Conservation (phyloP, 2,888 invertebrate species). For the Agonopterix subpropinquella region DNA sequence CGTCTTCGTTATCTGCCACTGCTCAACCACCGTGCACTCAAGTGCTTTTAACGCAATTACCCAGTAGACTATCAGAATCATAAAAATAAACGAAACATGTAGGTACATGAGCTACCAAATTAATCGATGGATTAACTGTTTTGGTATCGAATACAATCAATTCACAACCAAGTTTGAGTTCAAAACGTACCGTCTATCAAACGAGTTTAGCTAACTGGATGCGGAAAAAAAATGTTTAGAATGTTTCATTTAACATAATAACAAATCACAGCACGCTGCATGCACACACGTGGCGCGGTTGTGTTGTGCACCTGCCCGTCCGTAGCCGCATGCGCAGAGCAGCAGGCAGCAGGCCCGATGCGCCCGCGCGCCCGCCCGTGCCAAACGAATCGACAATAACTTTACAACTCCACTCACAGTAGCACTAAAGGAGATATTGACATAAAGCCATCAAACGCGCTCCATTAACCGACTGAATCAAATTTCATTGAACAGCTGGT, state of each 20-base stretch:
- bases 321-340: constrained; percentile 15
- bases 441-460: constrained; percentile 47
- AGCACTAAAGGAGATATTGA: constrained; percentile 29
- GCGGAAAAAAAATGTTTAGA: constrained; percentile 11
- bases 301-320: constrained; percentile 14
- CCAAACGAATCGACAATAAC: constrained; percentile 27
- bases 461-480: constrained; percentile 61
- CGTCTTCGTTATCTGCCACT: constrained; percentile 40
- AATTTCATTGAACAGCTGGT: constrained; percentile 66
- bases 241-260: constrained; percentile 13
- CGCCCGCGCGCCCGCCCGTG: constrained; percentile 19
- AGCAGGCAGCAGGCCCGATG: neutral
- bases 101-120: neutral
- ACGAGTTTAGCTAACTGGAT: constrained; percentile 14
- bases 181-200: constrained; percentile 5
- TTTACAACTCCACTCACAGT: constrained; percentile 14
- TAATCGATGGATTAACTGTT: neutral
- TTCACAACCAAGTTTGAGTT: neutral
- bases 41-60: constrained; percentile 37
- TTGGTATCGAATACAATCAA: neutral
- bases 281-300: constrained; percentile 10
- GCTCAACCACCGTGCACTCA: constrained; percentile 19
- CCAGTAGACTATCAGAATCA: neutral
- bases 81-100: neutral
- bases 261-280: constrained; percentile 31